A percentile compares a stretch with the other conserved stretches of the same genome.
Conservation (phyloP, 2,113 vertebrate genomes). For the Progne subis region DNA sequence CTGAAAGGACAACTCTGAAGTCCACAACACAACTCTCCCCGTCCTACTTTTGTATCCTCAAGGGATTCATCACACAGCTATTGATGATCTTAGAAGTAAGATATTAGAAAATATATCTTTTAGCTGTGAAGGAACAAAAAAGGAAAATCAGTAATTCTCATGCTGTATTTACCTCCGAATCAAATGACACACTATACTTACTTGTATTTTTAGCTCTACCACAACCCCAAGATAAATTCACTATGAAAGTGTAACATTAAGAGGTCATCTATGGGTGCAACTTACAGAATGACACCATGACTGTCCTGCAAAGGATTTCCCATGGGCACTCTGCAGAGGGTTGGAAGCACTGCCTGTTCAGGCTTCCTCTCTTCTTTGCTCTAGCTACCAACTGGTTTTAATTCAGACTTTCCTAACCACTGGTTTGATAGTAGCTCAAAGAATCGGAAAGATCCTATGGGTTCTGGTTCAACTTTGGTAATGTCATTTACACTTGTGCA, state of each 20-base stretch:
- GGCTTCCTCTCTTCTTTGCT: neutral
- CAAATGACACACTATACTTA: neutral
- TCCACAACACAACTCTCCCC: neutral
- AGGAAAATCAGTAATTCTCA: neutral
- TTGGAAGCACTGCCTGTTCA: neutral
- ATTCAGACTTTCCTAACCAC: neutral
- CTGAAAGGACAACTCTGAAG: slow-evolving; percentile 32
- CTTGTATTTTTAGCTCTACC: neutral
- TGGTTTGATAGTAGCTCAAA: neutral
- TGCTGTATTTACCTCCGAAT: neutral
- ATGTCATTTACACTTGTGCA: neutral
- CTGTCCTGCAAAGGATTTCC: neutral
- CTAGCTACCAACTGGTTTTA: neutral
- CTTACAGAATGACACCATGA: neutral
- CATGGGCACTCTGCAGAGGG: neutral
- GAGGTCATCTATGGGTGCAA: neutral
- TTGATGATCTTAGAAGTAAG: neutral
- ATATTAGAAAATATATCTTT: neutral
- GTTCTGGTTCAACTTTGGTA: neutral
- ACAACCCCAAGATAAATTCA: neutral
- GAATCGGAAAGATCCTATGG: neutral
- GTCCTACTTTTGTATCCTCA: neutral
- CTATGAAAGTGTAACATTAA: neutral
- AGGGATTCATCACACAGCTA: neutral
- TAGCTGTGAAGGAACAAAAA: neutral